Conservation (phyloP, 2,888 invertebrate genomes). For the Hetaerina titia region DNA sequence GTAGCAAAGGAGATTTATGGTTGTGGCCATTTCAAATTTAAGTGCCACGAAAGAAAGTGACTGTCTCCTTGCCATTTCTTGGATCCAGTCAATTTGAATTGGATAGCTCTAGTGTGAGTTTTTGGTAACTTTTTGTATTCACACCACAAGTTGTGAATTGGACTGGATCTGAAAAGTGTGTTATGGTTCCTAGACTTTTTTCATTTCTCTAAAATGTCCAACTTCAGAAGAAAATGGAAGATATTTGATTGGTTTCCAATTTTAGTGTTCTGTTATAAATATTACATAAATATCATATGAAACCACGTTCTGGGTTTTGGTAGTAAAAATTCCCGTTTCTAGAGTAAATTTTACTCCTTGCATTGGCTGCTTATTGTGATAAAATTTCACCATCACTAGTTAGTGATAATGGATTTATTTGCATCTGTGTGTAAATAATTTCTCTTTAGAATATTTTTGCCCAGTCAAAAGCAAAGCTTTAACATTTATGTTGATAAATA, state of each 20-base stretch:
- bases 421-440: slow-evolving; percentile 59
- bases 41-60: not conserved
- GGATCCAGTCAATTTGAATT: not conserved
- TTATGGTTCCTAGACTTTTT: slow-evolving; percentile 53
- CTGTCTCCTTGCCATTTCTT: too few relatives aligned
- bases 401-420: slow-evolving; percentile 49
- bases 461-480: slow-evolving; percentile 46
- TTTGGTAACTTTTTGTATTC: not conserved
- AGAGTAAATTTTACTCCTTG: slow-evolving; percentile 55
- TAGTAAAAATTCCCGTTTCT: slow-evolving; percentile 30
- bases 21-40: not conserved
- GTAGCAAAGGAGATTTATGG: not conserved
- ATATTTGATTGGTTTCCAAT: not conserved
- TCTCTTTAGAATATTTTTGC: slow-evolving; percentile 53
- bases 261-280: slow-evolving; percentile 36
- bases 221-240: slow-evolving; percentile 36
- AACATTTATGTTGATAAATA: slow-evolving; percentile 53
- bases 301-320: slow-evolving; percentile 17
- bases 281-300: not conserved
- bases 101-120: not conserved
- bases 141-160: not conserved
- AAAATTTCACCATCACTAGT: slow-evolving; percentile 55
- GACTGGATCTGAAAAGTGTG: not conserved
- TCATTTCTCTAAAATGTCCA: slow-evolving; percentile 36
- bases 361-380: slow-evolving; percentile 65